phyloP scores from a whole-genome alignment of 2,888 invertebrate genomes.

The Microctonus hyperodae region DNA sequence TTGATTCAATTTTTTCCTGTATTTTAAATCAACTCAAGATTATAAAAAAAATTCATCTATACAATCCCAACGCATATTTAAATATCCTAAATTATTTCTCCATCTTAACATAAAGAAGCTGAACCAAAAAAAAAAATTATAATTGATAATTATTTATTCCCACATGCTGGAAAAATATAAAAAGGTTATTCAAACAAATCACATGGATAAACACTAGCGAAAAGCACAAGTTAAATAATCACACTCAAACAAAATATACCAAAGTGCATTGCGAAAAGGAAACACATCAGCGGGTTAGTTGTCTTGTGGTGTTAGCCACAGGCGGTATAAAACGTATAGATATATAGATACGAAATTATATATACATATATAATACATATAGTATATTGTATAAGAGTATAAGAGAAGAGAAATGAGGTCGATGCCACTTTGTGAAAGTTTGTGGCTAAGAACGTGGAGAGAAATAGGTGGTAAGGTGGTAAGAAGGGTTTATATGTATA shows the following conservation, averaged over 20 bases:
- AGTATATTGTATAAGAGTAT: neutral
- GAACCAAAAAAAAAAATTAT: no score
- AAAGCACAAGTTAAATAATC: neutral
- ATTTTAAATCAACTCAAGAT: no score
- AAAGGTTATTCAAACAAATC: no score
- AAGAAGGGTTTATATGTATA: no score
- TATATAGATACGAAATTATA: no score
- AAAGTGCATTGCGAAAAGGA: neutral
- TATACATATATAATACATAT: neutral
- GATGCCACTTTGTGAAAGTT: conserved; percentile 1
- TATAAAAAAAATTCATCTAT: no score
- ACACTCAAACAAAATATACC: neutral
- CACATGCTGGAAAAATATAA: no score
- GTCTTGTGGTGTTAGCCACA: conserved; percentile 17
- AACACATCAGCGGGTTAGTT: neutral
- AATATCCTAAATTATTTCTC: no score
- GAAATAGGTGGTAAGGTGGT: neutral
- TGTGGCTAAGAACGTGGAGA: neutral
- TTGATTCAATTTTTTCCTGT: no score
- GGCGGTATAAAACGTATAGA: neutral
- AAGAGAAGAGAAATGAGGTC: neutral
- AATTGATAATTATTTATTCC: no score
- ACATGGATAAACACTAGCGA: neutral
- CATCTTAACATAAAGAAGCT: no score
- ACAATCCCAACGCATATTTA: no score